A percentile compares a stretch with the other conserved stretches of the same genome.
These are phyloP conservation scores for Papilio polytes DNA, from an alignment of 1,140 invertebrate genomes.

Conservation along the genomic window DNA sequence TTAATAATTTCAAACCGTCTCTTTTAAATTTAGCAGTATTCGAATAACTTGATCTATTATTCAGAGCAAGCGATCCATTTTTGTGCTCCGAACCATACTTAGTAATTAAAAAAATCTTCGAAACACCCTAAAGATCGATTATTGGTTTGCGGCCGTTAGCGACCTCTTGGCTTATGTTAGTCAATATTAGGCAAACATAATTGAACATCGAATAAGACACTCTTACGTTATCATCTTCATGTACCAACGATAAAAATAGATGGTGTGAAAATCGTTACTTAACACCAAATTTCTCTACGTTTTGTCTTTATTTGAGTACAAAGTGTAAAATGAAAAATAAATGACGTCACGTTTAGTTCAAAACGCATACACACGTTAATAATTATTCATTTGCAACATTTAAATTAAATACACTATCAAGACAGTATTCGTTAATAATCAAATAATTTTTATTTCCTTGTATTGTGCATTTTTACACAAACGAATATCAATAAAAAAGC, in stretches of 20 bases:
- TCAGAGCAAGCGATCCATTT: not conserved
- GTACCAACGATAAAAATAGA: slow-evolving; percentile 12
- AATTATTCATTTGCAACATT: not conserved
- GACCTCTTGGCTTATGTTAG: not conserved
- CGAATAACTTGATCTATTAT: not conserved
- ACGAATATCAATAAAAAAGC: not conserved
- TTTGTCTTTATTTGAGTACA: slow-evolving; percentile 1
- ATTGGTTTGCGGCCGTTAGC: not conserved
- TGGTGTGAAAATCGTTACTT: slow-evolving; percentile 5
- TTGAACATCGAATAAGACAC: not conserved
- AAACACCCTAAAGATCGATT: too few species aligned
- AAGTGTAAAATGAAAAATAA: not conserved
- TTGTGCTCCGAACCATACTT: not conserved
- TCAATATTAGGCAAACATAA: not conserved
- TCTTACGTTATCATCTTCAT: slow-evolving; percentile 17
- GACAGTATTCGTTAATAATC: too few species aligned
- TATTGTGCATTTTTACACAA: too few species aligned
- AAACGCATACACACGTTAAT: not conserved
- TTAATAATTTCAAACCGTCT: too few species aligned
- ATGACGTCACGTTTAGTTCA: not conserved
- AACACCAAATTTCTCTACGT: slow-evolving; percentile 12
- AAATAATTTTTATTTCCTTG: too few species aligned
- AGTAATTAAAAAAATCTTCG: not conserved
- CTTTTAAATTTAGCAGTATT: not conserved
- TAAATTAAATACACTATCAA: too few species aligned